Conservation (phyloP, 2,888 invertebrate species). For the Pristionchus maxplancki region DNA sequence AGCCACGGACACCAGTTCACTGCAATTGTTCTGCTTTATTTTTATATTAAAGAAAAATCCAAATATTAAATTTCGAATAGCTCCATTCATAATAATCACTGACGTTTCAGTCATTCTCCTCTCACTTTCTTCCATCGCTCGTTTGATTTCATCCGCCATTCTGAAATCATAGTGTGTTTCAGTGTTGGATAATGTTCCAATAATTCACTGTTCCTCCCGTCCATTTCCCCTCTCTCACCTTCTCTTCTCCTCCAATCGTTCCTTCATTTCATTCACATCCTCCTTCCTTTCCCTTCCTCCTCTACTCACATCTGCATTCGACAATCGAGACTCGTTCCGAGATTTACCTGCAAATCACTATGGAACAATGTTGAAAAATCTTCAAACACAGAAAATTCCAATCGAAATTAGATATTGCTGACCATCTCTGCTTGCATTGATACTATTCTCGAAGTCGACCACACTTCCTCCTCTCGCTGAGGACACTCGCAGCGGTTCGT, state of each 20-base stretch:
- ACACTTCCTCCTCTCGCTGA: neutral
- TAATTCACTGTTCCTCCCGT: no score
- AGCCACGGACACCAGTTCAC: neutral
- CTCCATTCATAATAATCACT: neutral
- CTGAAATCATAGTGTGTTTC: neutral
- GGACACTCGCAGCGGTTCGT: neutral
- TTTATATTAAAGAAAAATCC: no score
- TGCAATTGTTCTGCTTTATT: no score
- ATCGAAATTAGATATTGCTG: neutral
- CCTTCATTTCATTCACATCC: neutral
- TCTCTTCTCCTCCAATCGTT: neutral
- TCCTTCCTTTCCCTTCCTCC: neutral
- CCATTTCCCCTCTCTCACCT: neutral
- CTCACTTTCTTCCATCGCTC: slow-evolving; percentile 20
- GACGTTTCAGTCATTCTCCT: slow-evolving; percentile 4
- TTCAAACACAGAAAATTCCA: no score
- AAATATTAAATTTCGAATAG: no score
- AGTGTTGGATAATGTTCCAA: no score
- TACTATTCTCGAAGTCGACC: neutral
- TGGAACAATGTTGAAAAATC: no score
- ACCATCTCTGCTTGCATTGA: slow-evolving; percentile 24
- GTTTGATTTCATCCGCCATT: neutral
- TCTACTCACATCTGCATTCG: neutral
- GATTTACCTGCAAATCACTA: neutral
- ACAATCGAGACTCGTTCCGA: neutral